A percentile compares a stretch with the other conserved stretches of the same genome.
phyloP scores from a whole-genome alignment of 2,797 vertebrate genomes.

The Pangasius krempfi region DNA sequence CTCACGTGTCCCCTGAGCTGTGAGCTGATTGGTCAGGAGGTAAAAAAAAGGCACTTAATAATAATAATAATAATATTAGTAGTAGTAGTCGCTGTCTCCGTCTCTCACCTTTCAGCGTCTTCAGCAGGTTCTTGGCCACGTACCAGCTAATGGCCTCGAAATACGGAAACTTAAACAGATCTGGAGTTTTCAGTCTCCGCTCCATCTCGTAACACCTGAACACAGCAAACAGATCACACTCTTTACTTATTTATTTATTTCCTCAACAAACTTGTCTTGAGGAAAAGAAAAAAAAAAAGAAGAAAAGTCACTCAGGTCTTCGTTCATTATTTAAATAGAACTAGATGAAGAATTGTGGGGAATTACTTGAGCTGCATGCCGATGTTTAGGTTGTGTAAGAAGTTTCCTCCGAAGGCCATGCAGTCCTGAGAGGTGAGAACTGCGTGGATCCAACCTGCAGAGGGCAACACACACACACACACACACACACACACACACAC shows the following conservation, averaged over 20 bases:
- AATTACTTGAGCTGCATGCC: constrained; percentile 97
- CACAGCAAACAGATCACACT: background rate
- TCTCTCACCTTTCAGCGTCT: constrained; percentile 94
- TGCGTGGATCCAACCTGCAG: constrained; percentile 97
- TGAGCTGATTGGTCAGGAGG: background rate
- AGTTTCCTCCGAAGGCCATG: constrained; percentile 99
- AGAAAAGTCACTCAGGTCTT: background rate
- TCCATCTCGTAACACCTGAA: constrained; percentile 99
- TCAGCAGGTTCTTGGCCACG: constrained; percentile 96
- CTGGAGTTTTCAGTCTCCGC: constrained; percentile 96
- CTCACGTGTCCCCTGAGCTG: background rate
- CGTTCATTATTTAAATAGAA: background rate
- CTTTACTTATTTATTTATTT: background rate
- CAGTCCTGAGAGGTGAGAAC: constrained; percentile 99
- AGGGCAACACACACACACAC: constrained; percentile 57
- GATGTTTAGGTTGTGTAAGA: constrained; percentile 99
- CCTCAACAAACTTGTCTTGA: background rate
- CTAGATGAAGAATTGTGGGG: background rate
- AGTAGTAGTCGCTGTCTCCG: background rate
- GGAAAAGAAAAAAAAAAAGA: background rate
- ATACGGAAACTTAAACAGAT: constrained; percentile 99
- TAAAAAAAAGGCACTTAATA: background rate
- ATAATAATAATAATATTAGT: no score
- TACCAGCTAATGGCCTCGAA: constrained; percentile 99
- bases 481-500: background rate